Conservation (phyloP, 1,140 invertebrate species). For the Drosophila virilis region DNA sequence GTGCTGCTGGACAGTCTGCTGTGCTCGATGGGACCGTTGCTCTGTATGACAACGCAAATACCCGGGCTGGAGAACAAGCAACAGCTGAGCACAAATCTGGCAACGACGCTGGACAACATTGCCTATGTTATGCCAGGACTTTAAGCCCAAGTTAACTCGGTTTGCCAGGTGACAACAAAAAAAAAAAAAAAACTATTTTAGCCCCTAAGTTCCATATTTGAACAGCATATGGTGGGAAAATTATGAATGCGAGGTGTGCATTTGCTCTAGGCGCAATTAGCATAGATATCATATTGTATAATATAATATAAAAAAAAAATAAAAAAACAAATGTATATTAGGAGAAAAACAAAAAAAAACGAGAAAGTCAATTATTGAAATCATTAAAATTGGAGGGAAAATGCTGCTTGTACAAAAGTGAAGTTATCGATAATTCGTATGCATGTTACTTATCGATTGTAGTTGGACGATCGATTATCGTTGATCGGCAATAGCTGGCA, state of each 20-base stretch:
- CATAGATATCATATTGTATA: conserved; percentile 11
- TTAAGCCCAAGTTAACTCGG: conserved; percentile 84
- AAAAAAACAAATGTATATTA: conserved; percentile 3
- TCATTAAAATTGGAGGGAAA: conserved; percentile 33
- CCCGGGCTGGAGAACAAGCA: conserved; percentile 86
- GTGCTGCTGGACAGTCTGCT: conserved; percentile 97
- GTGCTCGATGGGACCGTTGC: conserved; percentile 95
- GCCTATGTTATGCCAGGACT: conserved; percentile 98
- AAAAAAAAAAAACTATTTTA: not conserved
- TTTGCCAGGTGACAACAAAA: not conserved
- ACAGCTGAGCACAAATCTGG: conserved; percentile 88
- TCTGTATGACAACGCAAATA: conserved; percentile 94
- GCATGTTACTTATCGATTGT: not conserved
- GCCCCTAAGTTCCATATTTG: not conserved
- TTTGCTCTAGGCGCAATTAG: conserved; percentile 12
- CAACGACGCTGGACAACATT: conserved; percentile 95
- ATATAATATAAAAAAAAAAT: too few relatives aligned
- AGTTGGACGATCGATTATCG: not conserved
- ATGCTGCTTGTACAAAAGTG: not conserved
- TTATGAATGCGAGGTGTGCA: not conserved
- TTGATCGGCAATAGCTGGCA: not conserved
- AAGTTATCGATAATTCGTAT: not conserved
- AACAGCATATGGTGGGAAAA: conserved; percentile 1
- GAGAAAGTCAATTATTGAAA: not conserved
- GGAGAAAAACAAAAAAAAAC: conserved; percentile 1